These are phyloP conservation scores for Stomatorhinus walkeri DNA, from an alignment of 2,797 vertebrate species.

Conservation along the genomic window DNA sequence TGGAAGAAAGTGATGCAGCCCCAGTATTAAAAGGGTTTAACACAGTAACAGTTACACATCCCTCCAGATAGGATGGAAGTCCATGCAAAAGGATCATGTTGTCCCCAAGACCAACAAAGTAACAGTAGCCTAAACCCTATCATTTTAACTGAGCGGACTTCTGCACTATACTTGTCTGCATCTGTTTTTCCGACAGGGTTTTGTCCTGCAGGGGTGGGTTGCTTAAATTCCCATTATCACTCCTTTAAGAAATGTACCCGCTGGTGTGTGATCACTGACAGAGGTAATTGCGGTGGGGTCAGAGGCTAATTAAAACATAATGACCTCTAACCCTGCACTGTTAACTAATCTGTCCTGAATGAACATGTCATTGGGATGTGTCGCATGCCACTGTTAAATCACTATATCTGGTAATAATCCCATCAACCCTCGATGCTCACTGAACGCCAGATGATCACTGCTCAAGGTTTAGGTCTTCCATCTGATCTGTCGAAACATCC, in stretches of 20 bases:
- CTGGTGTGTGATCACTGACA: constrained; percentile 46
- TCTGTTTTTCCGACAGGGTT: not conserved
- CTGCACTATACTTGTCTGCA: not conserved
- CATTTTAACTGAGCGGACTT: not conserved
- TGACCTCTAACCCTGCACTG: constrained; percentile 61
- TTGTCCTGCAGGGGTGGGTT: constrained; percentile 27
- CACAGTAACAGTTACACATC: not conserved
- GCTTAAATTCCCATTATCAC: constrained; percentile 55
- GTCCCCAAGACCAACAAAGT: not conserved
- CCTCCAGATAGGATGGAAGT: not conserved
- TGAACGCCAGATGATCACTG: constrained; percentile 50
- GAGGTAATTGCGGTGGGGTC: constrained; percentile 60
- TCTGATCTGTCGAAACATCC: constrained; percentile 51
- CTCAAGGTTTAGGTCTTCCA: constrained; percentile 43
- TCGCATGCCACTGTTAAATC: constrained; percentile 51
- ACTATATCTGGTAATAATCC: constrained; percentile 48
- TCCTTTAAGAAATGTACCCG: constrained; percentile 39
- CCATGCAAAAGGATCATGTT: not conserved
- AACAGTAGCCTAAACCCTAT: not conserved
- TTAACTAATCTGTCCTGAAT: constrained; percentile 69
- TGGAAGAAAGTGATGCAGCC: not conserved
- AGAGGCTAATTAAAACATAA: constrained; percentile 74
- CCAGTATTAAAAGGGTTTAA: not conserved
- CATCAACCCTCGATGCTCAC: constrained; percentile 34
- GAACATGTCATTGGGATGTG: constrained; percentile 51